phyloP scores from a whole-genome alignment of 2,113 vertebrate species.

The Uropsilus gracilis region DNA sequence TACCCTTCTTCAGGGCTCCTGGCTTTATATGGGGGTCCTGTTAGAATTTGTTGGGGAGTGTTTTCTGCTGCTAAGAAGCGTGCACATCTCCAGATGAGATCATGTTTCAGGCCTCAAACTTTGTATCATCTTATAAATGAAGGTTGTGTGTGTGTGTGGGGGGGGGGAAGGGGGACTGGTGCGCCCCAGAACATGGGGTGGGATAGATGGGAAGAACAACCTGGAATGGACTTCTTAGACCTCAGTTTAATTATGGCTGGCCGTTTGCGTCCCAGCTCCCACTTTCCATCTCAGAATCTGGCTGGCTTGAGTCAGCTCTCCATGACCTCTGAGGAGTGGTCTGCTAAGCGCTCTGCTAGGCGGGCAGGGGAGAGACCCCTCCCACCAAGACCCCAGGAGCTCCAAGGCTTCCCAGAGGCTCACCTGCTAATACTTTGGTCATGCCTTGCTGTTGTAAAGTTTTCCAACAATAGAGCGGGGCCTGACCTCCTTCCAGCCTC shows the following conservation, averaged over 20 bases:
- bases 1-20: too few relatives aligned
- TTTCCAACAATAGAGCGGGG: conserved; percentile 36
- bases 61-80: not conserved
- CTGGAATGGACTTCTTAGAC: not conserved
- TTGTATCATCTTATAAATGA: not conserved
- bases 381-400: not conserved
- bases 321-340: not conserved
- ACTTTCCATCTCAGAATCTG: not conserved
- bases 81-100: not conserved
- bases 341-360: too few relatives aligned
- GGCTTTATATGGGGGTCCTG: not conserved
- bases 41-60: not conserved
- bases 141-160: too few relatives aligned
- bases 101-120: not conserved
- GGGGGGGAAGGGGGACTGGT: not conserved
- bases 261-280: not conserved
- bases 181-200: not conserved
- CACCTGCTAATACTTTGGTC: conserved; percentile 13
- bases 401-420: not conserved
- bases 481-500: conserved; percentile 58
- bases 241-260: conserved; percentile 4
- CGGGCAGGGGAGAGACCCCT: too few relatives aligned
- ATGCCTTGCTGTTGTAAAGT: conserved; percentile 10
- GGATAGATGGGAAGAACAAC: not conserved
- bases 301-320: not conserved